These are phyloP conservation scores for Miichthys miiuy DNA, from an alignment of 2,797 vertebrate species.

Conservation along the genomic window DNA sequence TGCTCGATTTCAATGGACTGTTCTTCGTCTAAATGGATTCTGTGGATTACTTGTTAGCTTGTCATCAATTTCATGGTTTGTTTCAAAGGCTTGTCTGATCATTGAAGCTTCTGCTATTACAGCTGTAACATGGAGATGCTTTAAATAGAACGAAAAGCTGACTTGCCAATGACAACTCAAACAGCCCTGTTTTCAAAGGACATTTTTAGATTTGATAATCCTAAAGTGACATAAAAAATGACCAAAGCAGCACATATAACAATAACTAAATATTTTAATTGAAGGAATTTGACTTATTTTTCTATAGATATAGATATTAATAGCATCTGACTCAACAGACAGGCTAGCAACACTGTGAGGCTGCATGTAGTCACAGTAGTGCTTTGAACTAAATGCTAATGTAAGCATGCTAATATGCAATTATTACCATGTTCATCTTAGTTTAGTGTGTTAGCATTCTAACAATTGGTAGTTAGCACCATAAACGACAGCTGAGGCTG, in stretches of 20 bases:
- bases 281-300: background rate
- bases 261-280: background rate
- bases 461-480: background rate
- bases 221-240: slow-evolving; percentile 19
- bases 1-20: slow-evolving; percentile 50
- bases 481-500: background rate
- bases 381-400: background rate
- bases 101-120: slow-evolving; percentile 34
- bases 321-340: background rate
- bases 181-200: slow-evolving; percentile 40
- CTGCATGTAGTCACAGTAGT: no score
- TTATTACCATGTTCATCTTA: slow-evolving; percentile 9
- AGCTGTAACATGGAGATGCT: slow-evolving; percentile 41
- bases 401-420: background rate
- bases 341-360: no score
- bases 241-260: background rate
- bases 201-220: slow-evolving; percentile 22
- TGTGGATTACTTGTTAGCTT: slow-evolving; percentile 66
- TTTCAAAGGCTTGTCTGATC: slow-evolving; percentile 62
- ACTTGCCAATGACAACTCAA: slow-evolving; percentile 22
- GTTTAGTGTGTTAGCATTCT: background rate
- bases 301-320: background rate
- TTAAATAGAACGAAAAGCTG: slow-evolving; percentile 48
- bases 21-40: slow-evolving; percentile 45
- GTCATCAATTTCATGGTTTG: slow-evolving; percentile 71